A percentile compares a stretch with the other conserved stretches of the same genome.
These are phyloP conservation scores for Magallana gigas DNA, from an alignment of 1,140 invertebrate genomes.

Conservation along the genomic window DNA sequence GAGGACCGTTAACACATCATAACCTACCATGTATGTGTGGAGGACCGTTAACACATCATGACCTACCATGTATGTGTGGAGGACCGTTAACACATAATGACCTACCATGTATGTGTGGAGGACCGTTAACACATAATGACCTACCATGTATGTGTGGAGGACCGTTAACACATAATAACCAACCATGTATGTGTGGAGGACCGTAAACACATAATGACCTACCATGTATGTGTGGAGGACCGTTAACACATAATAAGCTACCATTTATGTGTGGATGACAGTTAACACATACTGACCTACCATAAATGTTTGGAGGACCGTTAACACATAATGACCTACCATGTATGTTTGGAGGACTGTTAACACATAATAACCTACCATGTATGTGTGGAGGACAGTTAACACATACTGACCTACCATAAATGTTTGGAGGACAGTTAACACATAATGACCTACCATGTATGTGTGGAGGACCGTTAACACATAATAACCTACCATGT, in stretches of 20 bases:
- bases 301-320: conserved; percentile 82
- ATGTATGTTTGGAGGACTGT: conserved; percentile 86
- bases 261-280: conserved; percentile 89
- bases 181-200: conserved; percentile 91
- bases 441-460: conserved; percentile 83
- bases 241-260: conserved; percentile 71
- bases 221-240: conserved; percentile 91
- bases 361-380: conserved; percentile 82
- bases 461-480: conserved; percentile 84
- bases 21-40: conserved; percentile 91
- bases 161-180: not conserved
- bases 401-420: conserved; percentile 82
- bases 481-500: conserved; percentile 85
- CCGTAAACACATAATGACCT: conserved; percentile 44
- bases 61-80: conserved; percentile 91
- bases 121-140: not conserved
- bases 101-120: conserved; percentile 91
- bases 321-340: conserved; percentile 80
- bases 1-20: too few relatives aligned
- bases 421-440: too few relatives aligned
- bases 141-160: conserved; percentile 91
- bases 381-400: conserved; percentile 85
- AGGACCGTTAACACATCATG: too few relatives aligned
- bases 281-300: conserved; percentile 77
- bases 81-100: too few relatives aligned